Evolutionary conservation across 2,113 vertebrate genomes (phyloP).

Genomic region (Rhinolophus sinicus): DNA sequence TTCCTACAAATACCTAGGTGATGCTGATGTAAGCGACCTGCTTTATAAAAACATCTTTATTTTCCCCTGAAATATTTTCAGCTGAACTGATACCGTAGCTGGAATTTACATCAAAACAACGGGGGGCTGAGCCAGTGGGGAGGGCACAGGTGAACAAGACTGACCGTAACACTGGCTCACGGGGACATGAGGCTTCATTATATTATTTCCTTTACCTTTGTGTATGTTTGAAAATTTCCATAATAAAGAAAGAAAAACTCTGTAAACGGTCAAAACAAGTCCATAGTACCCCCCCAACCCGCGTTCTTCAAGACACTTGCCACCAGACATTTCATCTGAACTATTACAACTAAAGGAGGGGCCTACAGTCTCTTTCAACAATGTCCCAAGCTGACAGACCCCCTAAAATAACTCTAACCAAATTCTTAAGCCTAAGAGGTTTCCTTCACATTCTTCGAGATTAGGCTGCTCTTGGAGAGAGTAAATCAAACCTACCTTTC

Average conservation of each 20-base stretch:
- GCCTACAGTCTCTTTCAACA: not conserved
- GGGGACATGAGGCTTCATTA: not conserved
- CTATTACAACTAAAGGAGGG: not conserved
- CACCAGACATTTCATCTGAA: not conserved
- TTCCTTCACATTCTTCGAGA: not conserved
- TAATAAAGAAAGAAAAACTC: not conserved
- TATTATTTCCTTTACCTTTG: not conserved
- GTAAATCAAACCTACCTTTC: not conserved
- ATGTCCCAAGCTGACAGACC: not conserved
- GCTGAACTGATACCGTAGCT: not conserved
- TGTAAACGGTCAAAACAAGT: not conserved
- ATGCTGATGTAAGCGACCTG: not conserved
- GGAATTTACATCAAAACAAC: not conserved
- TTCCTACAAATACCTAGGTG: not conserved
- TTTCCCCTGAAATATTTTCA: not conserved
- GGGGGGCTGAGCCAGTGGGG: not conserved
- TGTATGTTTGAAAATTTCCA: not conserved
- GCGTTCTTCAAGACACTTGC: not conserved
- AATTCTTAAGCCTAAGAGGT: not conserved
- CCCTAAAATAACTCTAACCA: not conserved
- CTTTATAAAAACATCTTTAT: slow-evolving; percentile 33
- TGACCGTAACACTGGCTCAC: not conserved
- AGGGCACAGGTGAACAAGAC: not conserved
- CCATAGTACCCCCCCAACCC: not conserved
- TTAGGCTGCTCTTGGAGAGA: not conserved